phyloP scores from a whole-genome alignment of 2,113 vertebrate species.

The Helogale parvula region DNA sequence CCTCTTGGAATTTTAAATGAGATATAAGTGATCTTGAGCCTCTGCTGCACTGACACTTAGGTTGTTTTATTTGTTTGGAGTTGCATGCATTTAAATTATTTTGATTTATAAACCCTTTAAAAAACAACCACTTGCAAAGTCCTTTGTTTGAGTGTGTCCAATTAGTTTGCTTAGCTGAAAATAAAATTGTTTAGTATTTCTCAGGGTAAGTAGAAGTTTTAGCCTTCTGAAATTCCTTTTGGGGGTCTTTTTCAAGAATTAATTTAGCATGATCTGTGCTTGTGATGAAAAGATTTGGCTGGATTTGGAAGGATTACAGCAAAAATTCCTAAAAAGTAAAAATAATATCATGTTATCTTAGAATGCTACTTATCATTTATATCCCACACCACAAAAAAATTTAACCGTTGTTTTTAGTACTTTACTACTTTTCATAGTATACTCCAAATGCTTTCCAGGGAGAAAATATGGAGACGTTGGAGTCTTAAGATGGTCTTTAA shows the following conservation, averaged over 20 bases:
- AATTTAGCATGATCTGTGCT: neutral
- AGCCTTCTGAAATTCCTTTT: conserved; percentile 2
- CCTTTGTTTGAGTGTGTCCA: neutral
- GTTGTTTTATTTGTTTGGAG: neutral
- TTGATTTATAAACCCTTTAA: neutral
- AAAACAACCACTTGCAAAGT: neutral
- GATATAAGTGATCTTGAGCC: neutral
- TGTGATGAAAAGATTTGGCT: neutral
- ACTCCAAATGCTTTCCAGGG: neutral
- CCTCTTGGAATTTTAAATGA: conserved; percentile 29
- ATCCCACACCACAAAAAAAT: neutral
- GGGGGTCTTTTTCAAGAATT: neutral
- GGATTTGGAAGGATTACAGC: neutral
- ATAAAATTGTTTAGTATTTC: neutral
- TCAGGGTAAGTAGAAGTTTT: conserved; percentile 34
- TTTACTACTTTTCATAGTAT: neutral
- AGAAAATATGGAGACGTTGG: neutral
- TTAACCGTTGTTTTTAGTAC: neutral
- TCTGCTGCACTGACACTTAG: neutral
- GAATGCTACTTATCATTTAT: neutral
- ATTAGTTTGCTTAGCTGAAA: conserved; percentile 27
- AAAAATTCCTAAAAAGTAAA: neutral
- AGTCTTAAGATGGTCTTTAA: neutral
- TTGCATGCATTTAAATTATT: neutral
- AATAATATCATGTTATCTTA: neutral